A percentile compares a stretch with the other conserved stretches of the same genome.
These are phyloP conservation scores for Caenorhabditis sinica DNA, from an alignment of 2,888 invertebrate species.

Conservation along the genomic window DNA sequence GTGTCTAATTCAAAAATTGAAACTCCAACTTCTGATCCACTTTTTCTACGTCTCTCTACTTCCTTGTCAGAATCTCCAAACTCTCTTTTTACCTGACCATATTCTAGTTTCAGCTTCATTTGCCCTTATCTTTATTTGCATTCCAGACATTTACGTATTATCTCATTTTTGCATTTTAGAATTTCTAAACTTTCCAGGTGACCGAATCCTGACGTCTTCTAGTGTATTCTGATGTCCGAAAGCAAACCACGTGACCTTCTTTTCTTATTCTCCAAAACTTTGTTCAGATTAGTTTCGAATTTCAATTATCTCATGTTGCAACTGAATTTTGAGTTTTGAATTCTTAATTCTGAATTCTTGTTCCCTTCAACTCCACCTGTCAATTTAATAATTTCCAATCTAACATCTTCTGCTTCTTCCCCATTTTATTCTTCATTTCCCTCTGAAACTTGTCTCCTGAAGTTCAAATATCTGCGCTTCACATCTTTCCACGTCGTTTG, in stretches of 20 bases:
- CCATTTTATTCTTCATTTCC: not conserved
- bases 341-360: conserved; percentile 3
- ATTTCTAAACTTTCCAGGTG: not conserved
- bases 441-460: not conserved
- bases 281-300: conserved; percentile 37
- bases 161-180: not conserved
- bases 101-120: conserved; percentile 1
- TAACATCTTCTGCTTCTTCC: not conserved
- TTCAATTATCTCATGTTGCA: conserved; percentile 28
- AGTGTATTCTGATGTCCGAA: conserved; percentile 14
- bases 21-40: not conserved
- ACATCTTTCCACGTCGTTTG: conserved; percentile 38
- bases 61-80: not conserved
- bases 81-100: not conserved
- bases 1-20: not conserved
- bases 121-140: not conserved
- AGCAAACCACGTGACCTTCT: conserved; percentile 20
- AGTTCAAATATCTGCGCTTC: conserved; percentile 19
- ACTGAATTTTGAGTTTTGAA: not conserved
- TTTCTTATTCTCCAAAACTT: conserved; percentile 9
- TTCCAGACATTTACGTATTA: not conserved
- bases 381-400: not conserved
- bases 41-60: too few species aligned
- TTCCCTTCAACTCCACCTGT: conserved; percentile 13
- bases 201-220: conserved; percentile 11